Evolutionary conservation across 1,140 invertebrate genomes (phyloP), one percentile per base, ranked within the genome.

Genomic region (Saccostrea echinata): DNA sequence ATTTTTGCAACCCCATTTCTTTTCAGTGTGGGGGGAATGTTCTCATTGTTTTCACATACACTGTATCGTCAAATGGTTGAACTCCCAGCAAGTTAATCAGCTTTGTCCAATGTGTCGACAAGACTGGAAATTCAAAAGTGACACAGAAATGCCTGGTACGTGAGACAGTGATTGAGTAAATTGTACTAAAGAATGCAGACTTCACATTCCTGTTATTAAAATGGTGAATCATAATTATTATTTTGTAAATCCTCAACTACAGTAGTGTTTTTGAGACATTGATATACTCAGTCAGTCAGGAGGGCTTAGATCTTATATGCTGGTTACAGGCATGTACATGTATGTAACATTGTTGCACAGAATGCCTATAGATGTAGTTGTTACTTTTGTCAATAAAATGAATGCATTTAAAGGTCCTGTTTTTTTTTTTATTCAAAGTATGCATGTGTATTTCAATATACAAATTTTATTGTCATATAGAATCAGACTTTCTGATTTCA

Each of bases 41-140:
- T 98, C 98, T 1, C 99, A 99, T 96, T 99, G 98, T 95, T 99
- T 99, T 95, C 99, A 99, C 94, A 99, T 99, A 94, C 99, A 99
- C 95, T 99, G 99, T 95, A 99, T 99, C 93, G 98, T 99, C 95
- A 99, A 99, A 96, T 99, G 99, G 99, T 96, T 99, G 61, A 98
- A 99, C 93, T 98, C 98, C 24, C 98, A 99, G 95, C 97, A 98
- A 94, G 97, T 97, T 76, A 97, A 98, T 94, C 98, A 99, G 93
- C 97, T 98, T 94, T 99, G 99, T 94, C 99, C 99, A 89, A 99
- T 99, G 98, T 99, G 99, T 95, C 96, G 99, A 92, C 98, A 99
- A 94, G 98, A 99, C 94, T 99, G 99, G 99, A 99, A 99, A 95
- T 99, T 99, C 95, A 98, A 98, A 33, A 76, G 68, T 30, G 68